phyloP scores from a whole-genome alignment of 2,797 vertebrate species.

The Typhlichthys eigenmanni region DNA sequence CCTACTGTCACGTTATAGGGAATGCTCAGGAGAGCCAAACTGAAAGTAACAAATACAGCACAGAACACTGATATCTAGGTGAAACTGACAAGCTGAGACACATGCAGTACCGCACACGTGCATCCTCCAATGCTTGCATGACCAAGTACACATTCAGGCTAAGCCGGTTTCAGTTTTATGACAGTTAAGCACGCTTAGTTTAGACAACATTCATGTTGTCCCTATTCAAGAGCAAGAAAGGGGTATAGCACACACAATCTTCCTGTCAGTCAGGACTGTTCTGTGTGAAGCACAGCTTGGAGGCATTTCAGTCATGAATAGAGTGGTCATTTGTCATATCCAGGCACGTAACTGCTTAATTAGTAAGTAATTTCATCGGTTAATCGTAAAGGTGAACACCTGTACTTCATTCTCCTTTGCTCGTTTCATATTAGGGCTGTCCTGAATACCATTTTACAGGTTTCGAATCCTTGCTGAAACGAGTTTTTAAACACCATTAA shows the following conservation, averaged over 20 bases:
- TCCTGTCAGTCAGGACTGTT: background rate
- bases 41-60: background rate
- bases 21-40: background rate
- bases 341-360: background rate
- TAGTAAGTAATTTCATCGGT: background rate
- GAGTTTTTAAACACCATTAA: no score
- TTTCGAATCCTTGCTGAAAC: no score
- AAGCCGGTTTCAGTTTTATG: slow-evolving; percentile 8
- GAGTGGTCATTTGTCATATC: slow-evolving; percentile 1
- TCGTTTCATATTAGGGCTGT: background rate
- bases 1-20: slow-evolving; percentile 1
- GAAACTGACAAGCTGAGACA: background rate
- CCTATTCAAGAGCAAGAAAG: slow-evolving; percentile 4
- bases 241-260: background rate
- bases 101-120: background rate
- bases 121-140: background rate
- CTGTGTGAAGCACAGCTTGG: background rate
- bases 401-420: slow-evolving; percentile 1
- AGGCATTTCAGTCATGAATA: background rate
- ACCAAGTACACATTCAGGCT: background rate
- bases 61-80: slow-evolving; percentile 5
- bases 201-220: background rate
- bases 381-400: background rate
- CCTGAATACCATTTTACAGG: no score
- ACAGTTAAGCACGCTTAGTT: background rate